Base-by-base conservation (phyloP, 2,888 invertebrate species). In the Eristalinus aeneus region DNA sequence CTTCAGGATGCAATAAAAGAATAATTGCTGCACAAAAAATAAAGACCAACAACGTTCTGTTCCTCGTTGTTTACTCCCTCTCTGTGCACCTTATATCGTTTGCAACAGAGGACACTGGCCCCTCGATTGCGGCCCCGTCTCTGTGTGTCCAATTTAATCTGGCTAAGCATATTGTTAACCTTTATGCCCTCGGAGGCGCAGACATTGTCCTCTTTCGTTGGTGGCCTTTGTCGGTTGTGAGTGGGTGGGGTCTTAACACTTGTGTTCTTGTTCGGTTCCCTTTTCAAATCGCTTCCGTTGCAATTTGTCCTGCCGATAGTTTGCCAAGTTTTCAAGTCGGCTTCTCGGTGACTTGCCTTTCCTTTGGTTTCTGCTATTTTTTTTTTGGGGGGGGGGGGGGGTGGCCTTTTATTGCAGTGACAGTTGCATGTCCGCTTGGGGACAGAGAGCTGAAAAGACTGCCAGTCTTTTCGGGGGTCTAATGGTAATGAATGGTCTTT, bases 1-100 rank as follows among this genome's bases (percentile, higher is more conserved):
- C 87, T 78, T 71, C 63, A 75, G 86, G 86, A 82, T 86, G 82
- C 78, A 82, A 86, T 86, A 82, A 85, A 85, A 73, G 72, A 81
- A 85, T 85, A 85, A 85, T 85, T 85, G 85, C 85, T 72, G 58
- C 11, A 67, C 67, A 79, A 36, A 61, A 12, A 27, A 31, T 9
- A 4, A 12, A 58, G 0, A 11, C 36, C 10, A 2, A 12, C 39
- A 39, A 11, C 39, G 12, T 2, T 39, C 36, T 5, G 10, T 36
- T n/a, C n/a, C 63, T 63, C 53, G 22, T 53, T 31, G 2, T 46
- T 46, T 64, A 3, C 2, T n/a, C 23, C 12, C 39, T 9, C 11
- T 34, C 67, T 27, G n/a, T 36, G 67, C 53, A 27, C 32, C 20
- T 23, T 20, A 1, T 34, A 22, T 20, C 6, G 39, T 34, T 36